Evolutionary conservation across 2,888 invertebrate species (phyloP).

Genomic region (Dyspetes luteomarginatus): DNA sequence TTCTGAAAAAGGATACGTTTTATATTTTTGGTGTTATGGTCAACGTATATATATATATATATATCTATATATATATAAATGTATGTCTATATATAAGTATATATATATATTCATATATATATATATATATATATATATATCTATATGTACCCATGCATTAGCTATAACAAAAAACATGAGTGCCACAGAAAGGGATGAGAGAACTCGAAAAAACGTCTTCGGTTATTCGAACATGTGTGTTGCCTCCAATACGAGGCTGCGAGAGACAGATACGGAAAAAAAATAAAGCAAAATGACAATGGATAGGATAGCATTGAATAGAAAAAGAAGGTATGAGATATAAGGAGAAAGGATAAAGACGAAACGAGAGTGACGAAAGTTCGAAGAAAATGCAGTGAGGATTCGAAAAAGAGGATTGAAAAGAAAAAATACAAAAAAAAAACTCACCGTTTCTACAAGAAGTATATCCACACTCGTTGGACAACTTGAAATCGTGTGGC

Average conservation of each 20-base stretch:
- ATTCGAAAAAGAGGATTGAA: constrained; percentile 18
- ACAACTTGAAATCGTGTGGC: constrained; percentile 9
- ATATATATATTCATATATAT: no score
- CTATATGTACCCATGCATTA: background rate
- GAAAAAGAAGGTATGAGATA: no score
- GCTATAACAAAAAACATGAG: background rate
- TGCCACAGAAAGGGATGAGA: background rate
- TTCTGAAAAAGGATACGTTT: background rate
- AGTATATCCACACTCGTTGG: constrained; percentile 7
- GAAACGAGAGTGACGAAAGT: background rate
- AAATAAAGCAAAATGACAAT: no score
- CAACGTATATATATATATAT: no score
- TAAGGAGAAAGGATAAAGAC: background rate
- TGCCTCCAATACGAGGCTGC: background rate
- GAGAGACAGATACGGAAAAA: background rate
- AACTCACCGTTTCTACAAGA: background rate
- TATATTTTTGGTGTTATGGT: no score
- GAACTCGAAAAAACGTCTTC: background rate
- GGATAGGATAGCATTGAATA: no score
- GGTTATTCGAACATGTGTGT: constrained; percentile 10
- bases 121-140: no score
- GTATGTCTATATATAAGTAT: no score
- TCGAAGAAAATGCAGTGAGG: background rate
- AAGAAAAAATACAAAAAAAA: constrained; percentile 9
- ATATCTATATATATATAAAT: no score